Percentiles rank a stretch among this genome's conserved stretches.
These are phyloP conservation scores for Syngnathus scovelli DNA, from an alignment of 2,113 vertebrate species.

Conservation along the genomic window DNA sequence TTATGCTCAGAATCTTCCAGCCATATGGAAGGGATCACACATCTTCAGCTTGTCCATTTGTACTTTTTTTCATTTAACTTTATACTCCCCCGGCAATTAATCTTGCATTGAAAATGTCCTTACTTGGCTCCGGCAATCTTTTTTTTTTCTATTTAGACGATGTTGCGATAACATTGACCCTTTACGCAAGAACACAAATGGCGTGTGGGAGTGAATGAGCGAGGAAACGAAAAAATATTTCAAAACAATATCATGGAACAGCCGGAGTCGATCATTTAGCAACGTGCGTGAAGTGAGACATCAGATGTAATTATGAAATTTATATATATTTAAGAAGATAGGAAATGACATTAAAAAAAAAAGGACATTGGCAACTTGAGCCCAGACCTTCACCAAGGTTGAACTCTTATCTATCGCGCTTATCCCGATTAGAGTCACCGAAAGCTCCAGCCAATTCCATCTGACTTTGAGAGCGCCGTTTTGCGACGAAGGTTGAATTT, in stretches of 20 bases:
- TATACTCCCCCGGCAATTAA: conserved; percentile 15
- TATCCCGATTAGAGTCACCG: neutral
- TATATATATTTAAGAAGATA: conserved; percentile 48
- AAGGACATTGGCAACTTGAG: conserved; percentile 5
- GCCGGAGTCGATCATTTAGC: conserved; percentile 26
- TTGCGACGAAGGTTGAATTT: too few species aligned
- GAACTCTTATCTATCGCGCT: neutral
- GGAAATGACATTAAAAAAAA: conserved; percentile 47
- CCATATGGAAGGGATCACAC: conserved; percentile 53
- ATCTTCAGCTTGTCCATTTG: conserved; percentile 6
- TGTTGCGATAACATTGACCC: conserved; percentile 18
- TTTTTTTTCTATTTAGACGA: conserved; percentile 23
- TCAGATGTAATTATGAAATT: conserved; percentile 29
- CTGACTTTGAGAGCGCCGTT: too few species aligned
- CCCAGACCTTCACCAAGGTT: neutral
- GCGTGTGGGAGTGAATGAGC: conserved; percentile 53
- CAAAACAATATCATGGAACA: conserved; percentile 50
- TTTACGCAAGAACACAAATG: conserved; percentile 9
- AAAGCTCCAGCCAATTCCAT: neutral
- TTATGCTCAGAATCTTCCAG: conserved; percentile 31
- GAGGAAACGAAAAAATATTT: conserved; percentile 24
- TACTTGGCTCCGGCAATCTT: conserved; percentile 30
- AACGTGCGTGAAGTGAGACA: conserved; percentile 34
- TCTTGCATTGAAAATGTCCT: neutral
- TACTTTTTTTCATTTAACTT: conserved; percentile 18